Percentiles rank a stretch among this genome's conserved stretches.
Evolutionary conservation across 2,888 invertebrate genomes (phyloP).

Genomic region (Fragum whitleyi): DNA sequence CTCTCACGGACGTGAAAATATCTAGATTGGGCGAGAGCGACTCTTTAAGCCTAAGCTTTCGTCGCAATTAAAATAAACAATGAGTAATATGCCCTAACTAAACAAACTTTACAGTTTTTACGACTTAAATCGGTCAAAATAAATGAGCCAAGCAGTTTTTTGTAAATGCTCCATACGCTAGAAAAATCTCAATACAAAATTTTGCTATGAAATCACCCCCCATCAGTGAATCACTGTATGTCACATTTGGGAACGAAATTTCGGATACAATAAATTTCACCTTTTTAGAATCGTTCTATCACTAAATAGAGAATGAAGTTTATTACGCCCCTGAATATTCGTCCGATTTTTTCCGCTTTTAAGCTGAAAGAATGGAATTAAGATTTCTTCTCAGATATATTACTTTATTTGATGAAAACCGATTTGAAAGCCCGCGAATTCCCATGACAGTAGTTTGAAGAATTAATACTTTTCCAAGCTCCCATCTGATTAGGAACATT

Average conservation of each 20-base stretch:
- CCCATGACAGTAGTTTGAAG: constrained; percentile 20
- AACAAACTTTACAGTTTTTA: too few relatives aligned
- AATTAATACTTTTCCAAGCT: constrained; percentile 55
- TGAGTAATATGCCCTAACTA: too few relatives aligned
- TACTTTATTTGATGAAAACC: constrained; percentile 31
- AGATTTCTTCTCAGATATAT: constrained; percentile 20
- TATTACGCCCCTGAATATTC: constrained; percentile 1
- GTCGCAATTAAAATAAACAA: too few relatives aligned
- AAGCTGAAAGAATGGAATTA: constrained; percentile 11
- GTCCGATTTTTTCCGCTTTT: constrained; percentile 2
- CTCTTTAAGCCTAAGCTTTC: too few relatives aligned
- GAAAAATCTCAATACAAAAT: not conserved
- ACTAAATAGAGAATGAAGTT: constrained; percentile 4
- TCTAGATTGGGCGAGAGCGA: too few relatives aligned
- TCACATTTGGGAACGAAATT: not conserved
- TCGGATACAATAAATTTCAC: not conserved
- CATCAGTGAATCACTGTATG: not conserved
- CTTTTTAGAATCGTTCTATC: constrained; percentile 1
- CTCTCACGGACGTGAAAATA: too few relatives aligned
- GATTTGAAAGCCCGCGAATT: constrained; percentile 32
- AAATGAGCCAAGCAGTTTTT: too few relatives aligned
- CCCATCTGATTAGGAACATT: constrained; percentile 45
- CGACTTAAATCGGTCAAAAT: too few relatives aligned
- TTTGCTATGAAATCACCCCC: not conserved
- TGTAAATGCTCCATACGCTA: too few relatives aligned